Percentiles rank a stretch among this genome's conserved stretches.
These are phyloP conservation scores for Cygnus buccinator DNA, from an alignment of 2,113 vertebrate genomes.

Conservation along the genomic window DNA sequence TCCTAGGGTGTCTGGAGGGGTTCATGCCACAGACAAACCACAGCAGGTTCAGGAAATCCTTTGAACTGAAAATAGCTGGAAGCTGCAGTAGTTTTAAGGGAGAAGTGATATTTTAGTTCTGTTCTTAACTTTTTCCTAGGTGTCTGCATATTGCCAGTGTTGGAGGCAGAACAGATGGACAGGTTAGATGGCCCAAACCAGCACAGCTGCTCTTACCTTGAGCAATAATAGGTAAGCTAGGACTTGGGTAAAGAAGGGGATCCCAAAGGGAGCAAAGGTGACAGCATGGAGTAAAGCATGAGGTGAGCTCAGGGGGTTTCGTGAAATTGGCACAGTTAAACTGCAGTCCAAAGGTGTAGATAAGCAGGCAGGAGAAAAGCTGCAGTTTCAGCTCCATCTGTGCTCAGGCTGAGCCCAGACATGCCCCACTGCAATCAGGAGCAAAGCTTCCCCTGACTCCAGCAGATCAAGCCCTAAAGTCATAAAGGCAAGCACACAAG, in stretches of 20 bases:
- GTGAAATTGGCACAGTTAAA: neutral
- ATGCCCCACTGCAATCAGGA: neutral
- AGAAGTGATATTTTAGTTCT: neutral
- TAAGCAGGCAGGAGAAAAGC: slow-evolving; percentile 20
- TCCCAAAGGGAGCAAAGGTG: neutral
- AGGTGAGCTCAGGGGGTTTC: neutral
- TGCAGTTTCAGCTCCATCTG: neutral
- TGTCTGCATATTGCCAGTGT: neutral
- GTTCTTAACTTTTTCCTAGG: neutral
- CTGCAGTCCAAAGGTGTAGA: neutral
- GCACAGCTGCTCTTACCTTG: neutral
- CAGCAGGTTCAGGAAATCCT: neutral
- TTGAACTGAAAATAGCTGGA: neutral
- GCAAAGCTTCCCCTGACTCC: neutral
- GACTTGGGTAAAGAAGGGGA: neutral
- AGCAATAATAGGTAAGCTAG: neutral
- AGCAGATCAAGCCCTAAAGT: slow-evolving; percentile 28
- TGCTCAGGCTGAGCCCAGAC: slow-evolving; percentile 11
- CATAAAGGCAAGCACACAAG: neutral
- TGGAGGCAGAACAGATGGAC: neutral
- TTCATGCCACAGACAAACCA: neutral
- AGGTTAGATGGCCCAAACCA: neutral
- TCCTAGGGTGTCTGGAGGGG: neutral
- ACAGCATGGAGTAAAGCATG: neutral
- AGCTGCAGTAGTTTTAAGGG: neutral